Conservation (phyloP, 1,140 invertebrate genomes). For the Caenorhabditis briggsae region DNA sequence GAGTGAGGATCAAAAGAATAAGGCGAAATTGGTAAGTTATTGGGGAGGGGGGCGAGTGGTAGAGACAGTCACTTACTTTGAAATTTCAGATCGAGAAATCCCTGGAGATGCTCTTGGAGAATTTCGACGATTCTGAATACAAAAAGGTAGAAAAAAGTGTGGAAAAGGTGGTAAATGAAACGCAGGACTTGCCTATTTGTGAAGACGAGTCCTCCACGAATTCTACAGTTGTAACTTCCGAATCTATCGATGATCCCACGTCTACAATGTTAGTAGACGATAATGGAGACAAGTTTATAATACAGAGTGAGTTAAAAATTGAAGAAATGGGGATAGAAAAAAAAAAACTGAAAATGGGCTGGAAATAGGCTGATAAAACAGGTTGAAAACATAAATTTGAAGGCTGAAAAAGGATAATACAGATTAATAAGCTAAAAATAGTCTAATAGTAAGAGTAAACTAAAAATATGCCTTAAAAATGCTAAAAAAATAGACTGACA, state of each 20-base stretch:
- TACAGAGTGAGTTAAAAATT: constrained; percentile 4
- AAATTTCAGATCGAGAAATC: constrained; percentile 16
- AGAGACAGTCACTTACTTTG: background rate
- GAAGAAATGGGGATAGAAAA: too few species aligned
- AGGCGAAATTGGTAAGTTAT: constrained; percentile 5
- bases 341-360: too few species aligned
- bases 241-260: constrained; percentile 22
- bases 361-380: too few species aligned
- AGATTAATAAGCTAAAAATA: too few species aligned
- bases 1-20: constrained; percentile 16
- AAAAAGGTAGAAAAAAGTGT: background rate
- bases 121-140: constrained; percentile 32
- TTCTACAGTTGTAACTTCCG: background rate
- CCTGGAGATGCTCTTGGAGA: constrained; percentile 11
- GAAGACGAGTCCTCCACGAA: constrained; percentile 20
- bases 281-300: constrained; percentile 37
- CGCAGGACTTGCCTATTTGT: background rate
- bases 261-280: constrained; percentile 30
- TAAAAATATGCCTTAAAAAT: too few species aligned
- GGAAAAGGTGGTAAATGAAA: constrained; percentile 18
- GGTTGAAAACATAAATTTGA: too few species aligned
- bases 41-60: background rate
- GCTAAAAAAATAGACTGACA: too few species aligned
- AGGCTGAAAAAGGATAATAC: too few species aligned
- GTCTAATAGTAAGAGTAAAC: too few species aligned